Evolutionary conservation across 2,113 vertebrate genomes (phyloP), one percentile per base, ranked within the genome.

Genomic region (Corvus hawaiiensis): DNA sequence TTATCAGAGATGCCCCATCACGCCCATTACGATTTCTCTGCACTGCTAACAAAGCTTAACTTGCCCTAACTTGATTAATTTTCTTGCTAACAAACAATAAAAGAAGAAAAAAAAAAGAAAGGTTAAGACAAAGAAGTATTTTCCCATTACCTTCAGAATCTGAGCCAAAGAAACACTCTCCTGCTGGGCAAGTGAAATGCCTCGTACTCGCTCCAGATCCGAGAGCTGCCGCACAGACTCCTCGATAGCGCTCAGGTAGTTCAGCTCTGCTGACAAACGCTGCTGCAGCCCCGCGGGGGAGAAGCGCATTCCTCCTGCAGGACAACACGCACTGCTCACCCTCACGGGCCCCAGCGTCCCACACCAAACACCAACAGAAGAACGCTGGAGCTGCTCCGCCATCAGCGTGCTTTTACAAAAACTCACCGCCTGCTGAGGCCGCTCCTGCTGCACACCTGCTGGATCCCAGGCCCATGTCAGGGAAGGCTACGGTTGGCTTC

Each of bases 151-250:
- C 99, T 99, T 99, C 33, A 99, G 98, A 94, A 99, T 99, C 94
- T 99, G 99, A 92, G 99, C 99, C 89, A 99, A 96, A 37, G 99
- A 99, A 17, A 98, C 98, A 1, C 97, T 99, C 96, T 99, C 99
- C 94, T 99, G 99, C 88, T 99, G 99, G 64, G 99, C 99, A 48
- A 99, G 97, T 7, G 99, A 98, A 44, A 99, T 98, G 21, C 98
- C 98, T 82, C 99, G 97, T 6, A 98, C 96, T 21, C 98, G 97
- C 94, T 99, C 99, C 41, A 99, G 86, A 4, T 99, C 98, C 2
- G 98, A 98, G 21, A 99, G 97, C 61, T 99, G 99, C 27, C 98
- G 97, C 41, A 99, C 97, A 0, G 99, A 99, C 96, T 99, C 99
- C 94, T 99, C 99, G 9, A 99, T 98, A 11, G 98, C 98, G 33